Conservation (phyloP, 2,113 vertebrate species). For the Uria lomvia region DNA sequence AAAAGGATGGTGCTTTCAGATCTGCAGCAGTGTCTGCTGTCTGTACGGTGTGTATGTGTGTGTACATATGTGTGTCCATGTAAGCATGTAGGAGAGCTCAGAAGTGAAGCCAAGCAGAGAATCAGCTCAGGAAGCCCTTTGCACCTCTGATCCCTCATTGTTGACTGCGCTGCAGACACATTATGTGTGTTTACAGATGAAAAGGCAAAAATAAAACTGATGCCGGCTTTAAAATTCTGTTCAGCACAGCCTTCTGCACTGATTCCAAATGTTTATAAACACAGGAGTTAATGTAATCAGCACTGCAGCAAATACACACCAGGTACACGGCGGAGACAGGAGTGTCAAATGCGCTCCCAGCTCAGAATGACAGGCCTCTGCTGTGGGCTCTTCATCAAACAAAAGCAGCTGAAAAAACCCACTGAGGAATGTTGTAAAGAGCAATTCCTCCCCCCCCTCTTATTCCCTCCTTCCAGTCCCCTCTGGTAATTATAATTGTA, state of each 20-base stretch:
- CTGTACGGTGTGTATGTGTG: accelerated
- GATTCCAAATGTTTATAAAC: conserved; percentile 78
- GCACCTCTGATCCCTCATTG: conserved; percentile 13
- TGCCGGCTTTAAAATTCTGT: conserved; percentile 36
- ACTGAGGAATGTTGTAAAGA: background rate
- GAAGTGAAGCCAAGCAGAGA: conserved; percentile 9
- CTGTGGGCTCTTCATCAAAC: conserved; percentile 36
- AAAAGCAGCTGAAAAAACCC: conserved; percentile 39
- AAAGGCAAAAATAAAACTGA: conserved; percentile 36
- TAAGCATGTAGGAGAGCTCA: background rate
- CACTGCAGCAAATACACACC: conserved; percentile 73
- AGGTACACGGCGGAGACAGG: conserved; percentile 62
- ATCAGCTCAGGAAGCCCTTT: conserved; percentile 19
- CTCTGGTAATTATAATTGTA: background rate
- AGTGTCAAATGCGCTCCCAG: conserved; percentile 39
- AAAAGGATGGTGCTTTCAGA: background rate
- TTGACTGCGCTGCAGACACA: background rate
- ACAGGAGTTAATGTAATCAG: conserved; percentile 74
- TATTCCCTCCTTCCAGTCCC: background rate
- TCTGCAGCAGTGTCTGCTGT: background rate
- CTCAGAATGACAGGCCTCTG: conserved; percentile 40
- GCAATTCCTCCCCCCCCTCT: background rate
- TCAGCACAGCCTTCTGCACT: conserved; percentile 37
- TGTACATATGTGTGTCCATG: accelerated
- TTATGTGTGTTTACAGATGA: conserved; percentile 25